Evolutionary conservation across 2,888 invertebrate genomes (phyloP).

Genomic region (Sceliomorpha sp.): DNA sequence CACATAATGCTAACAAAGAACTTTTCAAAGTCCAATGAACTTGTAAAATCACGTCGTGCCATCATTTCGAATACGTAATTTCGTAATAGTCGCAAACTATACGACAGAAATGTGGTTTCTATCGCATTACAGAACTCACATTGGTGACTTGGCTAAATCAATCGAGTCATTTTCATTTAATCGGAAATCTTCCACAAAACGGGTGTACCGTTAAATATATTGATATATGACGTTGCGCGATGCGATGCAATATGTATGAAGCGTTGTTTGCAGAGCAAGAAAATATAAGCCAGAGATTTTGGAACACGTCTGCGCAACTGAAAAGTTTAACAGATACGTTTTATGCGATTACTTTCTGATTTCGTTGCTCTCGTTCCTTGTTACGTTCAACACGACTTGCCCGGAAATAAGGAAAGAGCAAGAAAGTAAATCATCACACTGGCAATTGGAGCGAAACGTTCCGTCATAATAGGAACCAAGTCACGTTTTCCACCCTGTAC

Average conservation of each 20-base stretch:
- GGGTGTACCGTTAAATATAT: no score
- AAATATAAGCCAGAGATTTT: not conserved
- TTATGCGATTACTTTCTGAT: conserved; percentile 25
- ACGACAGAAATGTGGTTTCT: no score
- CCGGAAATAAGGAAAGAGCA: conserved; percentile 38
- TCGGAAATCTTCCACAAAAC: not conserved
- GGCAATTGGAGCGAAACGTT: conserved; percentile 43
- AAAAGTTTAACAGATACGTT: conserved; percentile 20
- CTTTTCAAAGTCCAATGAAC: not conserved
- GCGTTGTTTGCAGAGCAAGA: not conserved
- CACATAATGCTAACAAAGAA: conserved; percentile 19
- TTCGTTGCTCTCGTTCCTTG: conserved; percentile 15
- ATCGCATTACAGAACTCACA: no score
- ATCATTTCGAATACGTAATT: no score
- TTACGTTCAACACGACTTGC: conserved; percentile 24
- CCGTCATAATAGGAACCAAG: conserved; percentile 35
- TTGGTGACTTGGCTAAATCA: not conserved
- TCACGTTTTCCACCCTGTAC: conserved; percentile 45
- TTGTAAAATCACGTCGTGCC: no score
- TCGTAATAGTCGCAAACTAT: no score
- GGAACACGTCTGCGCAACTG: conserved; percentile 7
- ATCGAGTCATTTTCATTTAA: not conserved
- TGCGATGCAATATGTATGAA: not conserved
- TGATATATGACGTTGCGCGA: not conserved
- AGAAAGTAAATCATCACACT: conserved; percentile 50